Base-by-base conservation (phyloP, 2,797 vertebrate genomes). In the Phataginus tricuspis region DNA sequence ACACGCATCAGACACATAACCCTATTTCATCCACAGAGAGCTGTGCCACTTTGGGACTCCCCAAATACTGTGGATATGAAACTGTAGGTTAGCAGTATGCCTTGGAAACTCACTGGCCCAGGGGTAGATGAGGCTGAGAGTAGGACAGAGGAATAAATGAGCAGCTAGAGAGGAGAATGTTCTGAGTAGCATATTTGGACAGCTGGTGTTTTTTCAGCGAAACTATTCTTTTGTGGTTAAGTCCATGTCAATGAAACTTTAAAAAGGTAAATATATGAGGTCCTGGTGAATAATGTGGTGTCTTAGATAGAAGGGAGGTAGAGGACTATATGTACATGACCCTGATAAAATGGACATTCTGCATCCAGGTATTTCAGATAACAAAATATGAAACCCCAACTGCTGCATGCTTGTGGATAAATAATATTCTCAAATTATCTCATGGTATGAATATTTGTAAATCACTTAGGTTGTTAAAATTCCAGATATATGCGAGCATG, bases 321-420 rank as follows among this genome's bases (percentile, higher is more conserved):
- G 34, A 21, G 7, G 66, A 57, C 4, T 49, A 9, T 34, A 13
- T 21, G 13, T 27, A 21, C 18, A 45, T 9, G 18, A 7, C 5
- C 25, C 5, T 74, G 34, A 25, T 9, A 16, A 61, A 82, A 25
- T 21, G 2, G 3, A 51, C 8, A 57, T 29, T 84, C 37, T 82
- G 2, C 5, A 19, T 61, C 45, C 4, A 74, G 8, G 6, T 11
- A 51, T 61, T 68, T 80, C 55, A 53, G 29, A 80, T 64, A 13
- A 57, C 8, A 74, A 74, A 71, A 75, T 53, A 68, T 23, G n/a
- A 78, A 80, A 72, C 14, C 13, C 7, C 5, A 15, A 53, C 25
- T 31, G 27, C 23, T 8, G 1, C 7, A 19, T 42, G 8, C 3
- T 42, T 3, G 0, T 57, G 11, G 21, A 19, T 37, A 16, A 16